Evolutionary conservation across 2,888 invertebrate species (phyloP).

Genomic region (Lasioglossum malachurum): DNA sequence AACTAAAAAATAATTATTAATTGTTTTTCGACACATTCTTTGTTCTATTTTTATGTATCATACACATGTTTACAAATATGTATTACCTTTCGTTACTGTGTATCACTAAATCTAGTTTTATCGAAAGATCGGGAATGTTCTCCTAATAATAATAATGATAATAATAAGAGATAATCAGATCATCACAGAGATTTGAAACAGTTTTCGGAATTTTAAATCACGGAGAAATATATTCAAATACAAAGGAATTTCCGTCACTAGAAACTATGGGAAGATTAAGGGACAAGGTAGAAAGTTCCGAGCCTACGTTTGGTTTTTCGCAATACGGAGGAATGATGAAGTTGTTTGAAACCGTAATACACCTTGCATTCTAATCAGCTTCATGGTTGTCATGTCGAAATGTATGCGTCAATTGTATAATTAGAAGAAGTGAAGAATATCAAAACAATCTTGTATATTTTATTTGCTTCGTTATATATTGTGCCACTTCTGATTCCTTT

Average conservation of each 20-base stretch:
- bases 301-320: conserved; percentile 38
- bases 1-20: not conserved
- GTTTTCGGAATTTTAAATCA: not conserved
- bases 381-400: conserved; percentile 45
- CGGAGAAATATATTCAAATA: not conserved
- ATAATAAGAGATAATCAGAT: too few relatives aligned
- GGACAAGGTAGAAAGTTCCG: conserved; percentile 47
- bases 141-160: too few relatives aligned
- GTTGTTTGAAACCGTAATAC: conserved; percentile 57
- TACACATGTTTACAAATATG: not conserved
- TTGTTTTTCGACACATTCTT: not conserved
- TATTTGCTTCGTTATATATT: not conserved
- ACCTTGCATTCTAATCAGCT: conserved; percentile 50
- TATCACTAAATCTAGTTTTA: not conserved
- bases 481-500: not conserved
- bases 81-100: not conserved
- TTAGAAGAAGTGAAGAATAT: not conserved
- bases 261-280: conserved; percentile 20
- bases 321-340: conserved; percentile 53
- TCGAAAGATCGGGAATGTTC: not conserved
- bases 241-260: not conserved
- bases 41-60: not conserved
- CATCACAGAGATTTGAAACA: not conserved
- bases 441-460: not conserved
- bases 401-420: conserved; percentile 9